Base-by-base conservation (phyloP, 2,888 invertebrate genomes). In the Synanthedon andrenaeformis region DNA sequence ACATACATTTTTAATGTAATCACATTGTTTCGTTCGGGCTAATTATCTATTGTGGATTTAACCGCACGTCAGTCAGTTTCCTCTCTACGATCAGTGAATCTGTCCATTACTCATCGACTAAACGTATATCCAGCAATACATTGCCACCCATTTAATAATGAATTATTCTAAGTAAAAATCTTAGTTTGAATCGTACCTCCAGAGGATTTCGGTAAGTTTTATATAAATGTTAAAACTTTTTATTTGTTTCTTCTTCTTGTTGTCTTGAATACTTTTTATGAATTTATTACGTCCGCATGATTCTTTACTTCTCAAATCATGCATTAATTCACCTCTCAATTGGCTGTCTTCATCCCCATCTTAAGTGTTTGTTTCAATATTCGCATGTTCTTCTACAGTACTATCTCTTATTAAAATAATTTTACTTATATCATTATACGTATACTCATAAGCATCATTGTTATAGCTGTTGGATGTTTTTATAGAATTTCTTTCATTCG, bases 61-160 rank as follows among this genome's bases (percentile, higher is more conserved):
- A 62, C 60, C 63, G 59, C 64, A 62, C 66, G 65, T 62, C 65
- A 74, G 65, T 62, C 65, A 74, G 74, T 78, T 68, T 67, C 67
- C 69, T 68, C 59, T 55, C 59, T 56, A 55, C 63, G 55, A 55
- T 56, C 60, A 62, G 57, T 64, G 59, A 63, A 60, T 55, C 51
- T 53, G 28, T 42, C 41, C 19, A n/a, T 53, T 49, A 51, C 48
- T 23, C 28, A 51, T 8, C 48, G 41, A 51, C 45, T 49, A 19
- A 49, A 19, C 17, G 23, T 49, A 17, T 49, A 14, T 45, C 10
- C 23, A 49, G 12, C 11, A 35, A 35, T 49, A 49, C 13, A 45
- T 45, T 13, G 1, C 14, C 13, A 45, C 13, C n/a, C 14, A 45
- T 45, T 49, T 49, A 49, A 13, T 49, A 49, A 49, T 17, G n/a